A percentile compares a stretch with the other conserved stretches of the same genome.
Conservation (phyloP, 2,888 invertebrate genomes). For the Eustalomyia histrio region DNA sequence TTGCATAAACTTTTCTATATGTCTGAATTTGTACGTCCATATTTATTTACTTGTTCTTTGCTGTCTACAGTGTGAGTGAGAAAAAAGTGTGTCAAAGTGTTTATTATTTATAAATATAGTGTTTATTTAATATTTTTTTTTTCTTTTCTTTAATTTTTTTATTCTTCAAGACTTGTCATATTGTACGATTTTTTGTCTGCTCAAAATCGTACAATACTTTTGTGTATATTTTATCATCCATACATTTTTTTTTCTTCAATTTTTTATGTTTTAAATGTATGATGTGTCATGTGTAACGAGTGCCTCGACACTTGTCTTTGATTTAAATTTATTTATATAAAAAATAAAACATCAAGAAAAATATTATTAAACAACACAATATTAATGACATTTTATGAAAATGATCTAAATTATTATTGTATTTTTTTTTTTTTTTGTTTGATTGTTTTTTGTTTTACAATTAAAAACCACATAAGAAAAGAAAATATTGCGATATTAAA, state of each 20-base stretch:
- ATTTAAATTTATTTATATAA: conserved; percentile 58
- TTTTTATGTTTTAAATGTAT: conserved; percentile 38
- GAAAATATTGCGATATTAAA: conserved; percentile 15
- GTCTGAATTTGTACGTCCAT: conserved; percentile 14
- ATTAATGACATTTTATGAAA: conserved; percentile 47
- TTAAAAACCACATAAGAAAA: conserved; percentile 18
- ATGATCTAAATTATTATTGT: conserved; percentile 29
- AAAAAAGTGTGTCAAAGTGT: conserved; percentile 62
- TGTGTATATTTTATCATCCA: conserved; percentile 27
- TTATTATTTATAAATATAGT: conserved; percentile 58
- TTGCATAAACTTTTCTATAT: conserved; percentile 50
- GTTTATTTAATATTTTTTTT: conserved; percentile 54
- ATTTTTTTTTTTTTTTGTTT: too few relatives aligned
- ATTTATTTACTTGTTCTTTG: conserved; percentile 25
- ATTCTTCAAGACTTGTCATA: conserved; percentile 51
- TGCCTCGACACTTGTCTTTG: conserved; percentile 60
- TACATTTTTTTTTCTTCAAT: conserved; percentile 8
- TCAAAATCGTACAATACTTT: conserved; percentile 5
- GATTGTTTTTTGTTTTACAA: conserved; percentile 30
- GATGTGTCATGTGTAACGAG: conserved; percentile 57
- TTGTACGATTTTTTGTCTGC: neutral
- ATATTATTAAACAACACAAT: conserved; percentile 7
- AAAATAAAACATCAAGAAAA: conserved; percentile 22
- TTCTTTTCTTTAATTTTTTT: conserved; percentile 17
- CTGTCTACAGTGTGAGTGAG: conserved; percentile 20